Conservation (phyloP, 2,888 invertebrate species). For the Ichneumoninae sp. region DNA sequence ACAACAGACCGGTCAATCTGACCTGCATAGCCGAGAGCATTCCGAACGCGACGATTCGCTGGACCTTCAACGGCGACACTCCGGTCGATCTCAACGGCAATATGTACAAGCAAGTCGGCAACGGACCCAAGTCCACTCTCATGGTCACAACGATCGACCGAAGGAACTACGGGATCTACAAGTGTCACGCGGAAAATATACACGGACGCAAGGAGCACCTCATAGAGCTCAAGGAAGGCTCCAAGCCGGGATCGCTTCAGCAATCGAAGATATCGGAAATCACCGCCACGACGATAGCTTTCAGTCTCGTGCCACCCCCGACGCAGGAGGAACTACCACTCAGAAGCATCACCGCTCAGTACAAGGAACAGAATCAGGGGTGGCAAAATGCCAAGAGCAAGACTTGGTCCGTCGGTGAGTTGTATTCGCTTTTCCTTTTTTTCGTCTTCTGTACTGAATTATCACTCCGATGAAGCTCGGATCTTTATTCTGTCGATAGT, state of each 20-base stretch:
- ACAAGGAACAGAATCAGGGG: slow-evolving; percentile 89
- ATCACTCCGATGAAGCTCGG: too few species aligned
- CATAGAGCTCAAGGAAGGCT: slow-evolving; percentile 91
- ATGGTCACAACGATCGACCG: slow-evolving; percentile 89
- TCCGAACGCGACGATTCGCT: slow-evolving; percentile 96
- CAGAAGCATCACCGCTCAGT: slow-evolving; percentile 90
- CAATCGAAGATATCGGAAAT: slow-evolving; percentile 89
- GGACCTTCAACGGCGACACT: slow-evolving; percentile 86
- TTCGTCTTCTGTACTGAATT: too few species aligned
- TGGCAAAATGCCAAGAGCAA: slow-evolving; percentile 90
- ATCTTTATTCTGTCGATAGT: too few species aligned
- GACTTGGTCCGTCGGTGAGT: slow-evolving; percentile 85
- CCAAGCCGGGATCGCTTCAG: slow-evolving; percentile 88
- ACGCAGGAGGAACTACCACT: slow-evolving; percentile 92
- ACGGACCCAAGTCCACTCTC: slow-evolving; percentile 90
- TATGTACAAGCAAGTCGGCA: slow-evolving; percentile 86
- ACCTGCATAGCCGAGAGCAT: slow-evolving; percentile 95
- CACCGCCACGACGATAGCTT: slow-evolving; percentile 94
- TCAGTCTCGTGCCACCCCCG: slow-evolving; percentile 91
- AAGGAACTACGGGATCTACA: slow-evolving; percentile 90
- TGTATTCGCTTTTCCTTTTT: slow-evolving; percentile 4
- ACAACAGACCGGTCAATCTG: slow-evolving; percentile 91
- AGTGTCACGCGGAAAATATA: slow-evolving; percentile 92
- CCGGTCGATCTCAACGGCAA: slow-evolving; percentile 82
- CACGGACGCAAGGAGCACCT: slow-evolving; percentile 89